These are phyloP conservation scores for Eurosta solidaginis DNA, from an alignment of 1,140 invertebrate genomes.

Conservation along the genomic window DNA sequence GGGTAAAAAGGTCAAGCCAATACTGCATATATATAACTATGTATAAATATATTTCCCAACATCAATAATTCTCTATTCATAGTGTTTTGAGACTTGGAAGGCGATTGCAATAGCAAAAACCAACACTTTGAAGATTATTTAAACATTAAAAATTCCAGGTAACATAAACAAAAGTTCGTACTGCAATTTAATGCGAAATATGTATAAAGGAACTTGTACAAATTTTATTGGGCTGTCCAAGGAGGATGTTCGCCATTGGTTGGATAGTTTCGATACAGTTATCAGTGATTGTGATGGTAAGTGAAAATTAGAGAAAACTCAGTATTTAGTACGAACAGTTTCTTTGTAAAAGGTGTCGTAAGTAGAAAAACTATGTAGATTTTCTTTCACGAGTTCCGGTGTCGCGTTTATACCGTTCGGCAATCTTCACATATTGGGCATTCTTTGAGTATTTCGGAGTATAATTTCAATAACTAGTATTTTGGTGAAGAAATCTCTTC, in stretches of 20 bases:
- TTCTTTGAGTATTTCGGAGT: too few relatives aligned
- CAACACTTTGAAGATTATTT: background rate
- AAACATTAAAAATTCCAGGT: background rate
- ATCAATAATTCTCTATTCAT: background rate
- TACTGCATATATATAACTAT: background rate
- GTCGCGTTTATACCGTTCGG: too few relatives aligned
- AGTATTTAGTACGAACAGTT: background rate
- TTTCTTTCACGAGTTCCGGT: too few relatives aligned
- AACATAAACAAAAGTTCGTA: background rate
- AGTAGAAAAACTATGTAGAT: too few relatives aligned
- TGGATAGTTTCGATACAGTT: slow-evolving; percentile 77
- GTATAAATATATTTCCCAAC: background rate
- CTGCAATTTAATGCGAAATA: background rate
- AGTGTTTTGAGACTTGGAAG: background rate
- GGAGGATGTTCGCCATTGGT: slow-evolving; percentile 67
- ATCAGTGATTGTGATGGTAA: slow-evolving; percentile 85
- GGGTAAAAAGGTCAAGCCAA: background rate
- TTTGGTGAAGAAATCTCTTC: too few relatives aligned
- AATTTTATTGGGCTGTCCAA: slow-evolving; percentile 54
- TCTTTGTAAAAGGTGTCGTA: too few relatives aligned
- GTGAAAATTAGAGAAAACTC: slow-evolving; percentile 38
- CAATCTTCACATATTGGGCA: too few relatives aligned
- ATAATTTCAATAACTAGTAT: too few relatives aligned
- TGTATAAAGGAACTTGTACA: slow-evolving; percentile 44
- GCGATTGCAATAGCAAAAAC: background rate